Base-by-base conservation (phyloP, 2,797 vertebrate genomes). In the Oceanodroma leucorhoa region DNA sequence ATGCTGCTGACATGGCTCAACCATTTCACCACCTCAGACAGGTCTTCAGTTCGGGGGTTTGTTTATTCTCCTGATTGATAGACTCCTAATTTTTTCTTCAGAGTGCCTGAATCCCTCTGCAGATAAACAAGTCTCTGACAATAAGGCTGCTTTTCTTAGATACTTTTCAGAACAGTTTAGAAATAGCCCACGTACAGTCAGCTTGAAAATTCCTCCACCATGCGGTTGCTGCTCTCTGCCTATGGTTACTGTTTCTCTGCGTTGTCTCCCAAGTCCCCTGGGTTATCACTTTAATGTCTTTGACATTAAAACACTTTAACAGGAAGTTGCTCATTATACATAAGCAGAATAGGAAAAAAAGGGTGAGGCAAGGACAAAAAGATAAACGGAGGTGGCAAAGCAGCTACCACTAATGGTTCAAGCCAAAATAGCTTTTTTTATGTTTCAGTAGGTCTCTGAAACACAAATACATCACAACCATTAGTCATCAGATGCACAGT, bases 261-360 rank as follows among this genome's bases (percentile, higher is more conserved):
- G 2, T 23, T 29, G 22, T 64, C 64, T 91, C 70, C 83, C n/a
- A 29, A 8, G 29, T 88, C 73, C 86, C 87, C 55, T 88, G 83
- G 55, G 70, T 94, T 91, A 81, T 61, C 64, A 16, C 40, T 66
- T 89, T 22, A 54, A 90, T 34, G 46, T 43, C 72, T 90, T 83
- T 92, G 91, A 69, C 84, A 78, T 89, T 93, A 75, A 78, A 83
- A 84, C 65, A 69, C 76, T 94, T 62, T 10, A 92, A 67, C 18
- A 45, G 32, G 38, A 75, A 79, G 40, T 43, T 82, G 43, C 62
- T 90, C 51, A 46, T 66, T 81, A 70, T 27, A 64, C 32, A 24
- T 8, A 32, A 18, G 20, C 73, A 88, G 70, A 55, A 72, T 4
- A 79, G 48, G 26, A 15, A 69, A 76, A 65, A 84, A 76, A 79